Conservation (phyloP, 35 echinoderm and acorn worm genomes). For the Holothuria glaberrima region DNA sequence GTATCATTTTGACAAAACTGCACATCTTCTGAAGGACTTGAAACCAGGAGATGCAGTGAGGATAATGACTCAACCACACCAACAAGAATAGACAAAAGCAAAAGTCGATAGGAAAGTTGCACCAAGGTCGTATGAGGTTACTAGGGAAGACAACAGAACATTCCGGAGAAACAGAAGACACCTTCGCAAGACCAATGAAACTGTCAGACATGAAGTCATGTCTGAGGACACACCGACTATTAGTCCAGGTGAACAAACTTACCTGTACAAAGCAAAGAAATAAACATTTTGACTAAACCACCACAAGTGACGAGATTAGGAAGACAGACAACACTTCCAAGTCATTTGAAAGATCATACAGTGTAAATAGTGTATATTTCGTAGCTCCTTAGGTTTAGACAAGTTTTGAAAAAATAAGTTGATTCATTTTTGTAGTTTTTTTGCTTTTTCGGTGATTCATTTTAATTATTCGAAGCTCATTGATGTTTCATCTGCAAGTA, state of each 20-base stretch:
- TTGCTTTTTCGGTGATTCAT: too few relatives aligned
- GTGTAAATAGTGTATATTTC: too few relatives aligned
- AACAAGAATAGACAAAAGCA: slow-evolving; percentile 43
- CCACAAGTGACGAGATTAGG: background rate
- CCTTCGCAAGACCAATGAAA: slow-evolving; percentile 52
- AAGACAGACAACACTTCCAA: background rate
- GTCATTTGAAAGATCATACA: too few relatives aligned
- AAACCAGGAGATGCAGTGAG: slow-evolving; percentile 52
- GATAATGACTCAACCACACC: background rate
- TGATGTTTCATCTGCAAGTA: too few relatives aligned
- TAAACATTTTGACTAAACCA: background rate
- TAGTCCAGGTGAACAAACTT: background rate
- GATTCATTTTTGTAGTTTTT: too few relatives aligned
- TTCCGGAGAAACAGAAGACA: slow-evolving; percentile 51
- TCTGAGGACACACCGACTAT: background rate
- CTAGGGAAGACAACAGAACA: slow-evolving; percentile 15
- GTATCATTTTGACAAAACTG: slow-evolving; percentile 19
- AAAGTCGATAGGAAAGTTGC: background rate
- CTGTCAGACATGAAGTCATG: slow-evolving; percentile 2
- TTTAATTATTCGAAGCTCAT: too few relatives aligned
- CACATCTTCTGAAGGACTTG: slow-evolving; percentile 13
- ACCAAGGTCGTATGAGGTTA: slow-evolving; percentile 44
- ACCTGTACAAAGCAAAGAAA: background rate
- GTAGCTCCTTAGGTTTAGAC: too few relatives aligned
- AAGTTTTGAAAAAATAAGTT: too few relatives aligned